Percentiles rank a stretch among this genome's conserved stretches.
phyloP scores from a whole-genome alignment of 2,113 vertebrate species.

The Spizaetus ornatus region DNA sequence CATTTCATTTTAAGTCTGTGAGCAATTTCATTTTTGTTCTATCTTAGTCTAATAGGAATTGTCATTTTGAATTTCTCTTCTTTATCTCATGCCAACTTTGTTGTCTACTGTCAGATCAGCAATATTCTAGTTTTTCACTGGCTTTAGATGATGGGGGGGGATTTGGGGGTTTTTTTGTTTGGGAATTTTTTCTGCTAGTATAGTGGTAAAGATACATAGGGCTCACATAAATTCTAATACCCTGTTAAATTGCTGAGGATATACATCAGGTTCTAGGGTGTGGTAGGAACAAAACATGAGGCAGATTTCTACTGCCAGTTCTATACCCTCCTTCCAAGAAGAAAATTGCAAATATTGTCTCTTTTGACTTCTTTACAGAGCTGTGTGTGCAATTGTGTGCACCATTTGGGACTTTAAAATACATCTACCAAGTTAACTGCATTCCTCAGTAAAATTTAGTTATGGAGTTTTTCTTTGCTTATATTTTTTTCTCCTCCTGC shows the following conservation, averaged over 20 bases:
- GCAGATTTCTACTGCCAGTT: neutral
- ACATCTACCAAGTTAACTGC: neutral
- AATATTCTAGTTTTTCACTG: neutral
- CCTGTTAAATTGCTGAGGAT: neutral
- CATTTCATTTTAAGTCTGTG: neutral
- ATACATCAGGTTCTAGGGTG: neutral
- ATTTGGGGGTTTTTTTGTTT: accelerated
- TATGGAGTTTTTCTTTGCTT: neutral
- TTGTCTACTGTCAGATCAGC: neutral
- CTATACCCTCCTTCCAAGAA: neutral
- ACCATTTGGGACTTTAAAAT: neutral
- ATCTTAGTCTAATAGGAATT: neutral
- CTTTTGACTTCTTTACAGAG: neutral
- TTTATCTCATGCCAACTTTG: neutral
- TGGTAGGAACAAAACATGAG: neutral
- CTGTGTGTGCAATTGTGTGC: neutral
- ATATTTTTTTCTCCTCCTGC: neutral
- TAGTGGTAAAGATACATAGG: neutral
- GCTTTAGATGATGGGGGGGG: neutral
- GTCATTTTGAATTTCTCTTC: neutral
- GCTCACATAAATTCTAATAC: neutral
- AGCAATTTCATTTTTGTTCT: neutral
- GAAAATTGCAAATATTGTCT: neutral
- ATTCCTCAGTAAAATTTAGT: neutral
- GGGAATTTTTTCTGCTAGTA: neutral